Evolutionary conservation across 1,140 invertebrate genomes (phyloP), one percentile per base, ranked within the genome.

Genomic region (Dendrolimus punctatus): DNA sequence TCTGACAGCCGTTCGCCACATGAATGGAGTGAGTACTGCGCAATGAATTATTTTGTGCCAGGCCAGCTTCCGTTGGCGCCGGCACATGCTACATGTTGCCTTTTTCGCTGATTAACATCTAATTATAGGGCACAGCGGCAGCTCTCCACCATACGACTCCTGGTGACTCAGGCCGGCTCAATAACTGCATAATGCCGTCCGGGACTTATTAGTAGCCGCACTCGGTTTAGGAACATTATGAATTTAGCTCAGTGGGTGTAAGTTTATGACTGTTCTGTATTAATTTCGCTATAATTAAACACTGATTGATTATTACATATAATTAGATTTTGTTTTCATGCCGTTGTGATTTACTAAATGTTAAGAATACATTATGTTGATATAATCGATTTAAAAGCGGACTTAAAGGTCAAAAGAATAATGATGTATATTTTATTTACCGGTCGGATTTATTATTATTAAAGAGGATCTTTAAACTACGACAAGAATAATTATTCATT

Each of bases 31-130:
- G 74, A 69, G 75, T 74, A 73, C 71, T 77, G 71, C 69, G 79
- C 78, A 74, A 74, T 80, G 76, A 80, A 74, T 78, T 75, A 76
- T 57, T 73, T 80, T 66, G 76, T 76, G 77, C 74, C 70, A 78
- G 72, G 69, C 66, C 59, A 71, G 71, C 72, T 85, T 85, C 79
- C 81, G 77, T 71, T 80, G 77, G 77, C 76, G 77, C 77, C 76
- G 79, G 77, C 23, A 23, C 23, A 23, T 23, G 23, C 23, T 23
- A 76, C 77, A 76, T 77, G 66, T 75, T 71, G 72, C 74, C 77
- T 82, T 85, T 81, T 85, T 85, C 58, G 60, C 82, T 81, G 77
- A 83, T 85, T 80, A 85, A 80, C 70, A 68, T 85, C 77, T 85
- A 85, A 85, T 84, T 81, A 83, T 83, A 85, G 80, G 77, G 67